These are phyloP conservation scores for Xanthostigma xanthostigma DNA, from an alignment of 2,888 invertebrate genomes.

Conservation along the genomic window DNA sequence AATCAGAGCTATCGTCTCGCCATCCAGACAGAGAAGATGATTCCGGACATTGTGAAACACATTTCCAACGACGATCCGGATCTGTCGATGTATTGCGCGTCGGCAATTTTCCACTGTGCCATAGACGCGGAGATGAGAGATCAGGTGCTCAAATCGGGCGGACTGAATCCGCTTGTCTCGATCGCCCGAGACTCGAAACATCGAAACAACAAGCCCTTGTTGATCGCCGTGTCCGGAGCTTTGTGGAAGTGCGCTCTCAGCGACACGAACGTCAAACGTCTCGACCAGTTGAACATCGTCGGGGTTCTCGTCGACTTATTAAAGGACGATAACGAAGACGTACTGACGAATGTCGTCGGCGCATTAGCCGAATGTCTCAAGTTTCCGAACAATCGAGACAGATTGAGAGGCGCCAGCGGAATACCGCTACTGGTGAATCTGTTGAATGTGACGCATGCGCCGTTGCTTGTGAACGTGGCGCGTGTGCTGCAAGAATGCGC, in stretches of 20 bases:
- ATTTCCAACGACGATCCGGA: conserved; percentile 30
- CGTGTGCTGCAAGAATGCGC: conserved; percentile 68
- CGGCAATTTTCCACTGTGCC: conserved; percentile 80
- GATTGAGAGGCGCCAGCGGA: conserved; percentile 60
- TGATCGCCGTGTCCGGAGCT: conserved; percentile 82
- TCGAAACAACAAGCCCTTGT: conserved; percentile 55
- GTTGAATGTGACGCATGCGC: conserved; percentile 72
- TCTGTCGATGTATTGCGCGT: conserved; percentile 63
- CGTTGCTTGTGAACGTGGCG: conserved; percentile 79
- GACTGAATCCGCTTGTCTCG: conserved; percentile 68
- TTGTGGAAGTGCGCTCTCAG: conserved; percentile 88
- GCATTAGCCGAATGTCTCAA: conserved; percentile 78
- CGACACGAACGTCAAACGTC: conserved; percentile 60
- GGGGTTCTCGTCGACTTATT: conserved; percentile 60
- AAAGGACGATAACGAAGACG: conserved; percentile 66
- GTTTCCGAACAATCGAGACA: conserved; percentile 59
- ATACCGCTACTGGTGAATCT: conserved; percentile 64
- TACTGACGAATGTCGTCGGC: conserved; percentile 81
- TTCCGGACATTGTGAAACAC: conserved; percentile 71
- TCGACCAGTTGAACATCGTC: conserved; percentile 57
- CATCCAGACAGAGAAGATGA: conserved; percentile 79
- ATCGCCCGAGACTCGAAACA: conserved; percentile 54
- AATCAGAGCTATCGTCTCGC: conserved; percentile 55
- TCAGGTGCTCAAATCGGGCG: conserved; percentile 74
- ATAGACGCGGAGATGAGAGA: conserved; percentile 63